Conservation (phyloP, 2,888 invertebrate genomes). For the Oasisia sp. region DNA sequence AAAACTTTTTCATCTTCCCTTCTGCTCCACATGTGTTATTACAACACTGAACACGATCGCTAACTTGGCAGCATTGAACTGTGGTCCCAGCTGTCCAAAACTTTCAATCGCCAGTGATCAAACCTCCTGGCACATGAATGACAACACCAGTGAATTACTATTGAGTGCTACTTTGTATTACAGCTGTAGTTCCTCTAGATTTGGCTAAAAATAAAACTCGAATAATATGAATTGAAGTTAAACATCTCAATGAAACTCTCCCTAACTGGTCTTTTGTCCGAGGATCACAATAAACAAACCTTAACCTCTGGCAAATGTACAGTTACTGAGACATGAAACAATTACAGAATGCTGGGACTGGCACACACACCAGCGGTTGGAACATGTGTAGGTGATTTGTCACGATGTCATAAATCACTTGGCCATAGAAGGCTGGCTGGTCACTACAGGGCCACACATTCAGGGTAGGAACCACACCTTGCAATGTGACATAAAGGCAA, state of each 20-base stretch:
- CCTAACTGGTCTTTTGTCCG: neutral
- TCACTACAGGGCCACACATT: neutral
- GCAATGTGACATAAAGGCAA: neutral
- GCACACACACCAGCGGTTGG: neutral
- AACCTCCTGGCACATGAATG: too few relatives aligned
- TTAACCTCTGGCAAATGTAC: conserved; percentile 6
- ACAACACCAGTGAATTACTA: neutral
- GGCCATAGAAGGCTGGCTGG: neutral
- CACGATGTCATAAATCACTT: neutral
- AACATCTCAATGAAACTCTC: neutral
- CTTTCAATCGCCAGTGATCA: too few relatives aligned
- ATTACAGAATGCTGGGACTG: neutral
- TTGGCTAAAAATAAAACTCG: neutral
- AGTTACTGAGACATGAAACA: neutral
- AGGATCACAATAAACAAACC: neutral
- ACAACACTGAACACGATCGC: too few relatives aligned
- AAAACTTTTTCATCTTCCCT: too few relatives aligned
- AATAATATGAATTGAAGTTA: neutral
- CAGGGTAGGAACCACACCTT: neutral
- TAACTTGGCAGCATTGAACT: too few relatives aligned
- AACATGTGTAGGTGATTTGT: neutral
- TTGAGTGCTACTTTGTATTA: neutral
- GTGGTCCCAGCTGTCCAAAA: too few relatives aligned
- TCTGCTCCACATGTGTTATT: too few relatives aligned
- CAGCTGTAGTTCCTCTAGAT: neutral